A percentile compares a stretch with the other conserved stretches of the same genome.
Conservation (phyloP, 2,797 vertebrate species). For the Sebastolobus altivelis region DNA sequence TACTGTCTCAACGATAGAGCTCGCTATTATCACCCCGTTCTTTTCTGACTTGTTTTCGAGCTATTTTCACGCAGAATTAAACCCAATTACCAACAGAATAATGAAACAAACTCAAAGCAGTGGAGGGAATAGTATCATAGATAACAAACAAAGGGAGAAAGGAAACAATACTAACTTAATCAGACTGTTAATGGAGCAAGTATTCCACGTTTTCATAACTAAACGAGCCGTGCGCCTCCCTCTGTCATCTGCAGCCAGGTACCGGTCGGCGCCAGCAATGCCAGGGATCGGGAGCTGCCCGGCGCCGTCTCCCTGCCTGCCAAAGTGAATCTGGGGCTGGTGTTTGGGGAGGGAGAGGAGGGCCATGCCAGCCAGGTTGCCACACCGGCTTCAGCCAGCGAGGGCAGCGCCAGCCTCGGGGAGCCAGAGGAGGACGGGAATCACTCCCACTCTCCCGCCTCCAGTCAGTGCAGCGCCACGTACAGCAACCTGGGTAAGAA, state of each 20-base stretch:
- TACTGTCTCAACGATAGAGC: background rate
- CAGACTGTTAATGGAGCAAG: background rate
- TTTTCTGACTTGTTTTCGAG: constrained; percentile 8
- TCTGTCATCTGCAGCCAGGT: constrained; percentile 87
- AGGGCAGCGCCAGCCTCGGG: constrained; percentile 74
- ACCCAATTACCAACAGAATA: constrained; percentile 7
- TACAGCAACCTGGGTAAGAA: constrained; percentile 96
- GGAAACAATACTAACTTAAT: background rate
- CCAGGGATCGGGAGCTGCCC: constrained; percentile 80
- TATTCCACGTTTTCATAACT: constrained; percentile 20
- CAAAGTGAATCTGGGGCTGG: constrained; percentile 79
- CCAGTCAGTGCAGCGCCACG: constrained; percentile 92
- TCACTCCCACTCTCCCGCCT: constrained; percentile 83
- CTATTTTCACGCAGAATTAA: constrained; percentile 17
- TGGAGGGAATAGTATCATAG: background rate
- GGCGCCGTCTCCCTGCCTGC: constrained; percentile 78
- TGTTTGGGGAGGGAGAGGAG: constrained; percentile 56
- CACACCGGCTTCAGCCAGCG: constrained; percentile 66
- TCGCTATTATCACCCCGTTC: background rate
- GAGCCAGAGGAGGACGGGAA: constrained; percentile 84
- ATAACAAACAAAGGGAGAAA: background rate
- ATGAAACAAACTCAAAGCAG: background rate
- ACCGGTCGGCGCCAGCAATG: constrained; percentile 80
- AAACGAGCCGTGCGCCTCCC: constrained; percentile 11
- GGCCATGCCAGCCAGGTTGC: constrained; percentile 60